phyloP scores from a whole-genome alignment of 2,888 invertebrate species.

The Shargacucullia verbasci region DNA sequence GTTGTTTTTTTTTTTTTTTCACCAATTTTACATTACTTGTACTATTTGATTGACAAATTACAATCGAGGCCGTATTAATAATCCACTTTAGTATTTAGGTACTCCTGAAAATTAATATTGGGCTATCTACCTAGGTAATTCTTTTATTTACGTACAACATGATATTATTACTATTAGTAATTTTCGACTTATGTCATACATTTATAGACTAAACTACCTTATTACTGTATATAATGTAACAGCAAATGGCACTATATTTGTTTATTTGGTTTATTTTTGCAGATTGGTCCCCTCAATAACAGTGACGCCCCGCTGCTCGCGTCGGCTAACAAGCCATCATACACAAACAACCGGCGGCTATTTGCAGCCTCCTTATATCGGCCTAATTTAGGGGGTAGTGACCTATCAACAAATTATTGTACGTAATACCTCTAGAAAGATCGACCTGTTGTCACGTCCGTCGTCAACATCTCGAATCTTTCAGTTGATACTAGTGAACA shows the following conservation, averaged over 20 bases:
- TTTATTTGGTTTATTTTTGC: slow-evolving; percentile 55
- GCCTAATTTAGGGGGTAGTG: slow-evolving; percentile 44
- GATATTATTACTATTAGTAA: slow-evolving; percentile 18
- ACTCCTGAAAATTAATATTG: too few relatives aligned
- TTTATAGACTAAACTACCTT: slow-evolving; percentile 16
- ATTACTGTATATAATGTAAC: slow-evolving; percentile 51
- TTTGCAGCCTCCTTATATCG: slow-evolving; percentile 56
- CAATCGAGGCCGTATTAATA: too few relatives aligned
- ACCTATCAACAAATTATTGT: slow-evolving; percentile 44
- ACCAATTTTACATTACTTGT: too few relatives aligned
- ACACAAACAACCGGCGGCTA: slow-evolving; percentile 66
- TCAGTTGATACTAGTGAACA: neutral
- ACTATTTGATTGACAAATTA: too few relatives aligned
- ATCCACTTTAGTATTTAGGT: too few relatives aligned
- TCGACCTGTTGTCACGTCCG: neutral
- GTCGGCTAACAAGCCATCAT: slow-evolving; percentile 53
- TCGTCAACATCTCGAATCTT: neutral
- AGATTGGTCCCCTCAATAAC: slow-evolving; percentile 43
- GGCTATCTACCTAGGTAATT: too few relatives aligned
- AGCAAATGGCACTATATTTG: slow-evolving; percentile 18
- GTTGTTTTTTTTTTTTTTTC: too few relatives aligned
- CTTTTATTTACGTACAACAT: slow-evolving; percentile 2
- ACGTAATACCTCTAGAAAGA: slow-evolving; percentile 21
- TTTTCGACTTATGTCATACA: slow-evolving; percentile 31
- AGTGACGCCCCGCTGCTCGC: slow-evolving; percentile 58